Percentiles rank a stretch among this genome's conserved stretches.
Evolutionary conservation across 2,888 invertebrate species (phyloP).

Genomic region (Dendrolimus pini): DNA sequence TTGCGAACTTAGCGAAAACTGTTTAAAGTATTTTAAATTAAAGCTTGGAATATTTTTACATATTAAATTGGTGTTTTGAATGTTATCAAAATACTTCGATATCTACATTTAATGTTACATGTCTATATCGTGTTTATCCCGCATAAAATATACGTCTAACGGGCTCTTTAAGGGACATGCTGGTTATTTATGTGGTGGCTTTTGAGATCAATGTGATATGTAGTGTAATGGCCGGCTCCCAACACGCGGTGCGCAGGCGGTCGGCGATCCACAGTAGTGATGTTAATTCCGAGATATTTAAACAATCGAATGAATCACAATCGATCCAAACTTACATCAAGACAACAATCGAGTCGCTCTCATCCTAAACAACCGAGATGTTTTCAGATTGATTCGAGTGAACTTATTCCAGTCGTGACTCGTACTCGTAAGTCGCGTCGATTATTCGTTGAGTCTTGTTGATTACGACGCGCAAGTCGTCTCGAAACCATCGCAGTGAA

Average conservation of each 20-base stretch:
- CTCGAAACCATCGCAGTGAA: constrained; percentile 8
- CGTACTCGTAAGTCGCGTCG: no score
- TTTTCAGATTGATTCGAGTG: no score
- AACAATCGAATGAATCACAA: no score
- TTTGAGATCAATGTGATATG: constrained; percentile 36
- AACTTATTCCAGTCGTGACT: no score
- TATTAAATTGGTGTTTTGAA: neutral
- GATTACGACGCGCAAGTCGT: constrained; percentile 15
- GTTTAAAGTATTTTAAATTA: neutral
- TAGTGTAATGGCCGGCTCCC: constrained; percentile 27
- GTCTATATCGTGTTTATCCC: constrained; percentile 5
- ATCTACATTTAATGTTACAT: constrained; percentile 6
- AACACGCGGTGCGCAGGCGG: constrained; percentile 30
- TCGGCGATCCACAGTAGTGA: constrained; percentile 17
- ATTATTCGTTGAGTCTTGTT: no score
- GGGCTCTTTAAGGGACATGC: constrained; percentile 24
- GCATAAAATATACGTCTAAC: constrained; percentile 18
- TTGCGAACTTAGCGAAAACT: neutral
- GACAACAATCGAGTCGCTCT: no score
- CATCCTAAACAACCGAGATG: no score
- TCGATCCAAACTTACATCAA: no score
- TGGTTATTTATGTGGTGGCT: constrained; percentile 38
- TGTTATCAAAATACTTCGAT: neutral
- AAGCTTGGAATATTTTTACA: neutral
- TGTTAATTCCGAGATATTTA: no score